Conservation (phyloP, 2,113 vertebrate species). For the Chionomys nivalis region DNA sequence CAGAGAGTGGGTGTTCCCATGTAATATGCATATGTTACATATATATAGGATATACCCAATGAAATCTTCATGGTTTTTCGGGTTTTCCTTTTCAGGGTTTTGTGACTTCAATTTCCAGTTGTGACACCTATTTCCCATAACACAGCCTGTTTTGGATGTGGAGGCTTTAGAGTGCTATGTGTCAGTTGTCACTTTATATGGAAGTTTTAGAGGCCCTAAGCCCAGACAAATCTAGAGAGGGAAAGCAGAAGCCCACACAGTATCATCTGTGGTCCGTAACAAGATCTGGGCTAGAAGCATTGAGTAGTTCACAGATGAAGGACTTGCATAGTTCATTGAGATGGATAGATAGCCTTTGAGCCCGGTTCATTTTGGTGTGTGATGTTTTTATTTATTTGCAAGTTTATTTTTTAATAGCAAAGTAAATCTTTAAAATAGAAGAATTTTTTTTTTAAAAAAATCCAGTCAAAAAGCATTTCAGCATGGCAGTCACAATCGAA, state of each 20-base stretch:
- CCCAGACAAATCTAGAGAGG: background rate
- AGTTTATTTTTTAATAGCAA: background rate
- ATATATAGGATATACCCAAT: too few species aligned
- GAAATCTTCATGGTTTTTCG: background rate
- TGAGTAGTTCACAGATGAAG: background rate
- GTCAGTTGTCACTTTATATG: background rate
- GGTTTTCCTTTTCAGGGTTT: background rate
- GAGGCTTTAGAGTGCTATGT: background rate
- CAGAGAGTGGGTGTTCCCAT: too few species aligned
- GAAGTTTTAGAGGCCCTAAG: background rate
- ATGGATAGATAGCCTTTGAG: background rate
- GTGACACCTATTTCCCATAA: background rate
- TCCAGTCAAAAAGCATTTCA: background rate
- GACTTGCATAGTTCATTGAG: background rate
- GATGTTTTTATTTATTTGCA: too few species aligned
- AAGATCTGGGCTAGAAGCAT: too few species aligned
- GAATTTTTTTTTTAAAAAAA: background rate
- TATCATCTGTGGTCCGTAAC: background rate
- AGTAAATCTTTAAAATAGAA: background rate
- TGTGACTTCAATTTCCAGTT: background rate
- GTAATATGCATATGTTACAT: too few species aligned
- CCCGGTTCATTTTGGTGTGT: background rate
- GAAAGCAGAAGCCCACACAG: background rate
- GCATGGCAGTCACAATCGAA: background rate
- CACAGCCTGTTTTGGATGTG: background rate